These are phyloP conservation scores for Machimus atricapillus DNA, from an alignment of 2,888 invertebrate species.

Conservation along the genomic window DNA sequence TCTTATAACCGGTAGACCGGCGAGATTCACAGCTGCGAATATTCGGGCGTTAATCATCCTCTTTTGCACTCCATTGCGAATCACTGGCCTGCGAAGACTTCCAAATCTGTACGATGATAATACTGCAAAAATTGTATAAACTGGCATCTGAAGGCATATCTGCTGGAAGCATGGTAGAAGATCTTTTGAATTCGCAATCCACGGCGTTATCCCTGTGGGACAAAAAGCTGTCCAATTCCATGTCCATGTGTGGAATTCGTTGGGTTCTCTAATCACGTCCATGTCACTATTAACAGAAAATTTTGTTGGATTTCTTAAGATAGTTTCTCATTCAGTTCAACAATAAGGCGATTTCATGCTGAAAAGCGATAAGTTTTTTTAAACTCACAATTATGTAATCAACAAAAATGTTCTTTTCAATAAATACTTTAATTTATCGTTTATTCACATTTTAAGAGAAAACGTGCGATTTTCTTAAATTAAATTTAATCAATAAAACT, in stretches of 20 bases:
- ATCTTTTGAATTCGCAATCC: conserved; percentile 75
- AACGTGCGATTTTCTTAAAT: too few species aligned
- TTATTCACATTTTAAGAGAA: too few species aligned
- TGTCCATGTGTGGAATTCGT: not conserved
- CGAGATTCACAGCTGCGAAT: conserved; percentile 69
- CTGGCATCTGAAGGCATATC: conserved; percentile 78
- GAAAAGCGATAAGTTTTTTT: too few species aligned
- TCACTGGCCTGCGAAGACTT: conserved; percentile 69
- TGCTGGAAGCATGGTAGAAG: conserved; percentile 87
- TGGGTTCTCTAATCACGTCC: not conserved
- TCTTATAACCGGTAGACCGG: conserved; percentile 72
- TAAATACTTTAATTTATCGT: too few species aligned
- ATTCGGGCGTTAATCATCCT: conserved; percentile 72
- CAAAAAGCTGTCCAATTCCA: conserved; percentile 83
- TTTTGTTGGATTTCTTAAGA: not conserved
- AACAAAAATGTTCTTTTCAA: too few species aligned
- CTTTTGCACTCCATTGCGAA: conserved; percentile 70
- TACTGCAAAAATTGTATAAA: conserved; percentile 75
- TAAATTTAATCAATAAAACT: not conserved
- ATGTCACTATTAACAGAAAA: not conserved
- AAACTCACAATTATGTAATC: too few species aligned
- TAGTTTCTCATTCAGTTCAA: not conserved
- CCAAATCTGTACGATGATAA: conserved; percentile 85
- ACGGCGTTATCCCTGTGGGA: conserved; percentile 73
- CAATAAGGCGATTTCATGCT: too few species aligned